These are phyloP conservation scores for Trochalopteron elliotii DNA, from an alignment of 2,113 vertebrate genomes.

Conservation along the genomic window DNA sequence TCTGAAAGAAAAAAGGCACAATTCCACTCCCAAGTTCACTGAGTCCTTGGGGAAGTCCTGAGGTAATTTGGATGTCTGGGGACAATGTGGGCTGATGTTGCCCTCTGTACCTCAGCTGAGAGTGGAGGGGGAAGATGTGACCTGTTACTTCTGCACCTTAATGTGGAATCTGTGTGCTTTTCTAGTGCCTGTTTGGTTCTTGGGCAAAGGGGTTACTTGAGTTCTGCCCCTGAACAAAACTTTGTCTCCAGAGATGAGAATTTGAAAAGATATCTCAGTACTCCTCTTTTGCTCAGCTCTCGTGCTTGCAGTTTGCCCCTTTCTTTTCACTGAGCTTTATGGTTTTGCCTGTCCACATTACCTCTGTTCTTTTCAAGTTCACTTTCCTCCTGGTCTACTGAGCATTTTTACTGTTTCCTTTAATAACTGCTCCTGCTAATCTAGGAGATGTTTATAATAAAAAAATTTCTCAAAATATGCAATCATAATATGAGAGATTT, in stretches of 20 bases:
- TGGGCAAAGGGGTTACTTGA: not conserved
- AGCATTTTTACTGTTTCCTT: not conserved
- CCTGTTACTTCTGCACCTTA: too few relatives aligned
- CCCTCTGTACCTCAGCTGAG: not conserved
- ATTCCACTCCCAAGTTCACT: not conserved
- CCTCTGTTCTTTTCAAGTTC: not conserved
- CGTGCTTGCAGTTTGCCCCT: not conserved
- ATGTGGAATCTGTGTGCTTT: not conserved
- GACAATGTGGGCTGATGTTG: not conserved
- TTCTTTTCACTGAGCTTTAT: not conserved
- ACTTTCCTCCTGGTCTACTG: not conserved
- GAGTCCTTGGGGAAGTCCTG: not conserved
- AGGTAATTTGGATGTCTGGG: not conserved
- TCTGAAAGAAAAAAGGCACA: not conserved
- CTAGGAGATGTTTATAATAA: not conserved
- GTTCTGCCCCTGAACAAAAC: not conserved
- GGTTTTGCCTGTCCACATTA: not conserved
- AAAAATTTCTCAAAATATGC: not conserved
- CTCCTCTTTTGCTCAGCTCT: not conserved
- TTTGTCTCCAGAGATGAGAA: not conserved
- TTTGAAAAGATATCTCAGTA: not conserved
- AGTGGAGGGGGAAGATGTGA: not conserved
- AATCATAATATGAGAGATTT: not conserved
- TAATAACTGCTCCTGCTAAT: not conserved
- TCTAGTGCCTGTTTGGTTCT: not conserved